Percentiles rank a stretch among this genome's conserved stretches.
phyloP scores from a whole-genome alignment of 2,113 vertebrate genomes.

The Phyllopteryx taeniolatus region DNA sequence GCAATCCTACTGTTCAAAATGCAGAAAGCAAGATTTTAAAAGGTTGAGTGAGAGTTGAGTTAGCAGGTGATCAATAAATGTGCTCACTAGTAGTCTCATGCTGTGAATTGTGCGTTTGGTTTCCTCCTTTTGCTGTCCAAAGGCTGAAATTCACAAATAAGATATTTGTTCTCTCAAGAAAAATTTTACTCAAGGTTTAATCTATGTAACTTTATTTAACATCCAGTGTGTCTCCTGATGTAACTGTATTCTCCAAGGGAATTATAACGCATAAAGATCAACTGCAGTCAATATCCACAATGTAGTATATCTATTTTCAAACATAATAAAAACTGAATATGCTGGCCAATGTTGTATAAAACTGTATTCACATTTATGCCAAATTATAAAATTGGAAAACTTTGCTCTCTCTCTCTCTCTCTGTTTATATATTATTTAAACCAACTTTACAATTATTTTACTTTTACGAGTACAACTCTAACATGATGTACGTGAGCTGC shows the following conservation, averaged over 20 bases:
- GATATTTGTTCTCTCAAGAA: constrained; percentile 1
- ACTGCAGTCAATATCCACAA: not conserved
- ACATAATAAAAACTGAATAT: constrained; percentile 56
- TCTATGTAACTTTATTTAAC: constrained; percentile 4
- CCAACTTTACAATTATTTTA: not conserved
- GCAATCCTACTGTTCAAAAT: constrained; percentile 13
- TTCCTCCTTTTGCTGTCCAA: constrained; percentile 11
- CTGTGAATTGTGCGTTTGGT: constrained; percentile 33
- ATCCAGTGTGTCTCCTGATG: constrained; percentile 22
- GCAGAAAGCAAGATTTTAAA: constrained; percentile 11
- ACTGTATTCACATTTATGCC: constrained; percentile 5
- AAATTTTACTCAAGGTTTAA: not conserved
- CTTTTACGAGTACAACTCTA: not conserved
- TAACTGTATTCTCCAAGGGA: constrained; percentile 29
- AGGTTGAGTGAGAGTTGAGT: constrained; percentile 11
- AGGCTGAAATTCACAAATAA: constrained; percentile 3
- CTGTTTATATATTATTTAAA: too few relatives aligned
- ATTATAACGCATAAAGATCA: not conserved
- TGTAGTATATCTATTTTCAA: constrained; percentile 56
- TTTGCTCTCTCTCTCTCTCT: not conserved
- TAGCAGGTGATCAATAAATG: constrained; percentile 25
- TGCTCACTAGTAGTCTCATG: constrained; percentile 41
- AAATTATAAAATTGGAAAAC: not conserved
- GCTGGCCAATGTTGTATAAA: constrained; percentile 20
- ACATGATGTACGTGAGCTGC: not conserved